phyloP scores from a whole-genome alignment of 2,113 vertebrate species.

The Acinonyx jubatus region DNA sequence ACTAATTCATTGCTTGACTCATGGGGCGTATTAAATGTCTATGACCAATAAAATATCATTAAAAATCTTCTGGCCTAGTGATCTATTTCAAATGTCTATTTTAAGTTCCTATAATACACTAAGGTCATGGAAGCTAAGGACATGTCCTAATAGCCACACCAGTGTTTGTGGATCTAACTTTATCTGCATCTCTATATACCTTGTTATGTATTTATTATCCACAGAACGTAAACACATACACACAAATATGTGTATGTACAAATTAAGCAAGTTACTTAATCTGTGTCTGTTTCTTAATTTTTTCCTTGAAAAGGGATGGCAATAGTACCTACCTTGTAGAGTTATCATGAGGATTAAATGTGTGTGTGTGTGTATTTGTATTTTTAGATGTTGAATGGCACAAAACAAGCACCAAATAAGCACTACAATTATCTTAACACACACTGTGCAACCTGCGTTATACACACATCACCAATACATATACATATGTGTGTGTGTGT shows the following conservation, averaged over 20 bases:
- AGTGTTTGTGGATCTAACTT: neutral
- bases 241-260: rapidly evolving
- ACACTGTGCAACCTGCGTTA: neutral
- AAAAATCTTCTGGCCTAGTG: conserved; percentile 30
- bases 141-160: neutral
- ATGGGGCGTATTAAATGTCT: neutral
- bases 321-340: neutral
- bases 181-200: neutral
- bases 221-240: neutral
- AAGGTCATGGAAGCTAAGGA: conserved; percentile 3
- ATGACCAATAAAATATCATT: conserved; percentile 59
- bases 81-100: conserved; percentile 21
- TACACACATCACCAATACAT: neutral
- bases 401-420: neutral
- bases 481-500: too few species aligned
- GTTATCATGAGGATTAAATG: neutral
- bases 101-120: neutral
- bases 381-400: neutral
- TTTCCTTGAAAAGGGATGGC: neutral
- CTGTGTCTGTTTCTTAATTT: neutral
- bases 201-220: neutral
- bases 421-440: neutral
- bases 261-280: neutral
- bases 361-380: neutral
- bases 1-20: conserved; percentile 38